phyloP scores from a whole-genome alignment of 2,113 vertebrate species.

The Neotoma lepida region DNA sequence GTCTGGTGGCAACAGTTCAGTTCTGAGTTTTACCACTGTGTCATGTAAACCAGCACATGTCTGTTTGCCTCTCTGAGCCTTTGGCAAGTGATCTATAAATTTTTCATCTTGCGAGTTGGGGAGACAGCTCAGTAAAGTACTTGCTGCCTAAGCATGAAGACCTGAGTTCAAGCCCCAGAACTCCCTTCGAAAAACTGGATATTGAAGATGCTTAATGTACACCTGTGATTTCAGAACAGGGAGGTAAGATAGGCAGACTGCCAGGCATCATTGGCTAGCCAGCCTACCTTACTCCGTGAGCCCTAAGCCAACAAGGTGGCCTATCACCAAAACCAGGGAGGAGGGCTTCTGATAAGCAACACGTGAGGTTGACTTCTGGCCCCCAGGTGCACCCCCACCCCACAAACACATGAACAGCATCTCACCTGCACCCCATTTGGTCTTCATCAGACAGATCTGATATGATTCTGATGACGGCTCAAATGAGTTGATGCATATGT shows the following conservation, averaged over 20 bases:
- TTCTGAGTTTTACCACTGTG: not conserved
- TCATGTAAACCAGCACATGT: not conserved
- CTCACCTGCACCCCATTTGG: not conserved
- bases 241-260: not conserved
- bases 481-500: not conserved
- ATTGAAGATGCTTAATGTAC: not conserved
- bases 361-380: not conserved
- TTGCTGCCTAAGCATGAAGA: not conserved
- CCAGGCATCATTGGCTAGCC: not conserved
- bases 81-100: constrained; percentile 14
- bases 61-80: not conserved
- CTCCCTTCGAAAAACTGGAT: not conserved
- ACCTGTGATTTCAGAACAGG: not conserved
- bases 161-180: not conserved
- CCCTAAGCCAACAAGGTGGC: not conserved
- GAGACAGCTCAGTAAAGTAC: not conserved
- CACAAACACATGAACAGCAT: not conserved
- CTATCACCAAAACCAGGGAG: not conserved
- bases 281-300: not conserved
- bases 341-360: not conserved
- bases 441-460: not conserved
- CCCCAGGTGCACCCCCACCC: too few relatives aligned
- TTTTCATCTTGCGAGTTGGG: not conserved
- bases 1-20: not conserved
- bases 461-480: not conserved